These are phyloP conservation scores for Hydra vulgaris DNA, from an alignment of 30 jellyfish, hydroid and myxozoan genomes.

Conservation along the genomic window DNA sequence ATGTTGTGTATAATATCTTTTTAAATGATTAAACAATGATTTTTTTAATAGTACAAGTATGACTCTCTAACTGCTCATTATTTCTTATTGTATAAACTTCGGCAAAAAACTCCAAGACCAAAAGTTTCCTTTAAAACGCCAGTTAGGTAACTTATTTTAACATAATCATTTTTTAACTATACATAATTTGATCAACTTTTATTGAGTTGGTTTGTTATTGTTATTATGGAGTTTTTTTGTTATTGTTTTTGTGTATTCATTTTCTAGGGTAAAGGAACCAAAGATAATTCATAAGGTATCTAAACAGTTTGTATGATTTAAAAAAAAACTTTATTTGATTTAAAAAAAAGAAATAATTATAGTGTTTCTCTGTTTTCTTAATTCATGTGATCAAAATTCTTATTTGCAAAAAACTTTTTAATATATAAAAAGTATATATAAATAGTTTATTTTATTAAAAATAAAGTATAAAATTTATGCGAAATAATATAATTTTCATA, in stretches of 20 bases:
- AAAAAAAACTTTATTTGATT: too few species aligned
- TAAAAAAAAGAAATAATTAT: too few species aligned
- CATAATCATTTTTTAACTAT: background rate
- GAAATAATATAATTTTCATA: too few species aligned
- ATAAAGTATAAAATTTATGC: too few species aligned
- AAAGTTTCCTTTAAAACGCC: constrained; percentile 33
- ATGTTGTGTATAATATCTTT: too few species aligned
- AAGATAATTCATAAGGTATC: background rate
- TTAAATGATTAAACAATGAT: too few species aligned
- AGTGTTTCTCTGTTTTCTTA: too few species aligned
- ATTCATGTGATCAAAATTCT: too few species aligned
- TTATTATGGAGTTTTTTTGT: background rate
- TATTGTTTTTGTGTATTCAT: background rate
- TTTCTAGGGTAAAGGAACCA: background rate
- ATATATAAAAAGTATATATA: too few species aligned
- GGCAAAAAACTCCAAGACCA: constrained; percentile 78
- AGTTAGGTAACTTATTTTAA: constrained; percentile 32
- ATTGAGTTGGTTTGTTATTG: background rate
- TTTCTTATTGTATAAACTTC: constrained; percentile 50
- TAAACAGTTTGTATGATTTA: too few species aligned
- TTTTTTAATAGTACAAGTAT: constrained; percentile 42
- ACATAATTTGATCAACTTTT: background rate
- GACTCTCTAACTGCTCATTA: constrained; percentile 85
- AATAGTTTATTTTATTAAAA: too few species aligned
- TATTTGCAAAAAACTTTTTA: too few species aligned